Percentiles rank a stretch among this genome's conserved stretches.
Conservation (phyloP, 2,113 vertebrate species). For the Lampris incognitus region DNA sequence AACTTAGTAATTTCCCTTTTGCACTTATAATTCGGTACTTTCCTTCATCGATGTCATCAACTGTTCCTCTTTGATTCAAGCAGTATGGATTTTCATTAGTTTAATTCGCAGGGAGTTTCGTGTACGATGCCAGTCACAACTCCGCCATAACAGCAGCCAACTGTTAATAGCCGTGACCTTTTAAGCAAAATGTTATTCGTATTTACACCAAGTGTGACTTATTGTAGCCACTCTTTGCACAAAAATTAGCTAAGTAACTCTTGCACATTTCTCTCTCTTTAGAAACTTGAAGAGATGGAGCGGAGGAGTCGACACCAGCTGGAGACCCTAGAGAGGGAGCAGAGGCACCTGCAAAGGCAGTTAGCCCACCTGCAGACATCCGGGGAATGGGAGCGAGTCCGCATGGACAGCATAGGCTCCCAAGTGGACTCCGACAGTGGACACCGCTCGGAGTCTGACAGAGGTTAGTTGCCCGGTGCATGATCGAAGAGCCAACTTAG, state of each 20-base stretch:
- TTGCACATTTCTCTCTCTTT: constrained; percentile 1
- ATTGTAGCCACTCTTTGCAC: background rate
- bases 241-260: background rate
- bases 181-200: no score
- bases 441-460: constrained; percentile 90
- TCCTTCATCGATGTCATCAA: no score
- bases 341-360: constrained; percentile 93
- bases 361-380: constrained; percentile 88
- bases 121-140: no score
- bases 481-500: background rate
- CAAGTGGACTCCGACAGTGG: constrained; percentile 86
- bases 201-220: no score
- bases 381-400: constrained; percentile 88
- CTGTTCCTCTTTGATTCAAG: no score
- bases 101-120: background rate
- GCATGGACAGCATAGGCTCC: constrained; percentile 90
- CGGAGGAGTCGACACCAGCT: constrained; percentile 94
- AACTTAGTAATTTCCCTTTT: no score
- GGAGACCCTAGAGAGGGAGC: constrained; percentile 92
- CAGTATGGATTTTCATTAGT: background rate
- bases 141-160: no score
- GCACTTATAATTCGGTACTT: no score
- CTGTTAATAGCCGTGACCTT: no score
- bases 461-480: constrained; percentile 80
- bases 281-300: constrained; percentile 96